Percentiles rank a stretch among this genome's conserved stretches.
These are phyloP conservation scores for Lasioglossum zephyrum DNA, from an alignment of 2,888 invertebrate species.

Conservation along the genomic window DNA sequence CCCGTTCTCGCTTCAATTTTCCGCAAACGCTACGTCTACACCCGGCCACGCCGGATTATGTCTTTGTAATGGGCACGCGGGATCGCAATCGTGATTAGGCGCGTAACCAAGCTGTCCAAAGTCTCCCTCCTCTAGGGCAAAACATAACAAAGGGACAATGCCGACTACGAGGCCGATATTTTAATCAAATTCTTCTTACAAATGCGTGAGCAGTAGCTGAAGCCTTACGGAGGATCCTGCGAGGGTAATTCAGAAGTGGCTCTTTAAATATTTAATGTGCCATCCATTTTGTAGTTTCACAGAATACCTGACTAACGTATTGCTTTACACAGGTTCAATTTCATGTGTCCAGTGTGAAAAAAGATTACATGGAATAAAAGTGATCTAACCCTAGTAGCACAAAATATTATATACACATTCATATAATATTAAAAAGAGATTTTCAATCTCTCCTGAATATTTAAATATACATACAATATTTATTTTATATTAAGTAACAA, in stretches of 20 bases:
- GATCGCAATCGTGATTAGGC: background rate
- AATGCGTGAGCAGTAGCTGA: background rate
- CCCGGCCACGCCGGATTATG: background rate
- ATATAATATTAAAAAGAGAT: too few species aligned
- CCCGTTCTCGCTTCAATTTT: slow-evolving; percentile 14
- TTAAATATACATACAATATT: too few species aligned
- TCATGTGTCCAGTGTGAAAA: too few species aligned
- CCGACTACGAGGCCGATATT: background rate
- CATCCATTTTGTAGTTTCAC: too few species aligned
- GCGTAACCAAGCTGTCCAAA: background rate
- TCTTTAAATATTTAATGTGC: too few species aligned
- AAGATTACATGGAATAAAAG: too few species aligned
- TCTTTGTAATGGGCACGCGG: slow-evolving; percentile 6
- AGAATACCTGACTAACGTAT: too few species aligned
- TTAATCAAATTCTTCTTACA: background rate
- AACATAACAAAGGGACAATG: background rate
- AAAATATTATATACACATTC: too few species aligned
- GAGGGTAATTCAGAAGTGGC: background rate
- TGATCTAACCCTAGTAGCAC: too few species aligned
- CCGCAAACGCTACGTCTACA: background rate
- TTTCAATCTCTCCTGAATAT: too few species aligned
- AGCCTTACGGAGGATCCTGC: background rate
- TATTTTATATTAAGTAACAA: too few species aligned
- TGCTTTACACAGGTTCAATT: too few species aligned
- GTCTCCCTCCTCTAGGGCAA: background rate